These are phyloP conservation scores for Gallinago solitaria DNA, from an alignment of 2,797 vertebrate species.

Conservation along the genomic window DNA sequence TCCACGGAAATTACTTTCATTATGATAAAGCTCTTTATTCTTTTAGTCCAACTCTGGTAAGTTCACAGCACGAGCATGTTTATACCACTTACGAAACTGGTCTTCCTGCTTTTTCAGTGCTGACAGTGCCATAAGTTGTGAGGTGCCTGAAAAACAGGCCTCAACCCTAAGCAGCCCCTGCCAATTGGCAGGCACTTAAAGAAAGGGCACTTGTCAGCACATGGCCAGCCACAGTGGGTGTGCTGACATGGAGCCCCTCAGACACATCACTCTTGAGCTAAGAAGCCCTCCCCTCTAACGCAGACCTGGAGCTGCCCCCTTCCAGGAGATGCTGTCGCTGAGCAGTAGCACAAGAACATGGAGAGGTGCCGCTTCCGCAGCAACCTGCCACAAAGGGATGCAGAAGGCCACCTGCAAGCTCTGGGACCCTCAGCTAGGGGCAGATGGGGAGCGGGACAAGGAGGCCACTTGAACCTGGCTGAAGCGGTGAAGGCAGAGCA, in stretches of 20 bases:
- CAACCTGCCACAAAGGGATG: not conserved
- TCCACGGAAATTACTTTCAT: not conserved
- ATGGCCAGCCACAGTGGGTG: not conserved
- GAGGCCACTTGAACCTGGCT: not conserved
- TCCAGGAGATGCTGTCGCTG: not conserved
- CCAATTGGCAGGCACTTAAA: not conserved
- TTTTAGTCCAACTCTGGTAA: not conserved
- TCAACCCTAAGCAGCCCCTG: not conserved
- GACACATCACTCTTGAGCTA: not conserved
- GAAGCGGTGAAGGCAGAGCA: not conserved
- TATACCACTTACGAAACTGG: not conserved
- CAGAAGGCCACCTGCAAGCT: not conserved
- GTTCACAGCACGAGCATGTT: not conserved
- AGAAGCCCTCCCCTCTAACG: not conserved
- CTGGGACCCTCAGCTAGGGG: not conserved
- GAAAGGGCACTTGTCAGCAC: not conserved
- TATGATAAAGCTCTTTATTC: not conserved
- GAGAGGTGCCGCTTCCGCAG: not conserved
- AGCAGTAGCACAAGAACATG: not conserved
- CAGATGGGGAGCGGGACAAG: not conserved
- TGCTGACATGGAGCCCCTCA: not conserved
- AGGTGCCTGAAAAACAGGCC: not conserved
- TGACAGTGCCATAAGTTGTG: fast-evolving
- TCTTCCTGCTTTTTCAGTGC: not conserved
- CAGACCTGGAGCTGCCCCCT: not conserved